Evolutionary conservation across 2,113 vertebrate species (phyloP), one percentile per base, ranked within the genome.

Genomic region (Pangasianodon hypophthalmus): DNA sequence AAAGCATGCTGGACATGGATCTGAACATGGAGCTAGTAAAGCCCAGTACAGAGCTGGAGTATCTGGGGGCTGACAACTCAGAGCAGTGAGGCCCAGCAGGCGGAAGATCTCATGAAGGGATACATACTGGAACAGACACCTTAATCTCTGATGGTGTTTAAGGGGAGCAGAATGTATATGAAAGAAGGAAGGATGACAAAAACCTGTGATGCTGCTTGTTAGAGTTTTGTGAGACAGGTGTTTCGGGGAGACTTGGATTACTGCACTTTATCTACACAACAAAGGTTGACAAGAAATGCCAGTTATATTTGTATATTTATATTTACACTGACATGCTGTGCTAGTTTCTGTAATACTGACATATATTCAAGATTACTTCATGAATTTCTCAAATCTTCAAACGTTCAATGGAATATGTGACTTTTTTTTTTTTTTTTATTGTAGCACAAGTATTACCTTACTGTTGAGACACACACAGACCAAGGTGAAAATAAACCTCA

Each of bases 41-140:
- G 91, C 94, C 95, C 77, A 96, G 96, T 94, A 98, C 97, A 0
- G 97, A 98, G 92, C 91, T 98, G 46, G 97, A 98, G 54, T 97
- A 96, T 67, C 93, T 98, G 81, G 97, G 96, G 0, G 96, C 96
- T 2, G 95, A 95, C 84, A 91, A 73, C 92, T 86, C 84, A 77
- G 91, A 91, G 11, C 89, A 91, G 60, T 91, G 90, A 93, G 87
- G 86, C 87, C 90, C 87, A 90, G 90, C 91, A 73, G 62, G 3
- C 6, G 89, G 77, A 91, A 37, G 64, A 85, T 29, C 24, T 77
- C 37, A 84, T 83, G 50, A 64, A 19, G 44, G 21, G n/a, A 60
- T 84, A 75, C 67, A 73, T 18, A 84, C 62, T 58, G 37, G 88
- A 89, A 89, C 77, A 80, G 90, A 88, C 32, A 79, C 26, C 84